Evolutionary conservation across 1,140 invertebrate species (phyloP).

Genomic region (Heliothis subflexa): DNA sequence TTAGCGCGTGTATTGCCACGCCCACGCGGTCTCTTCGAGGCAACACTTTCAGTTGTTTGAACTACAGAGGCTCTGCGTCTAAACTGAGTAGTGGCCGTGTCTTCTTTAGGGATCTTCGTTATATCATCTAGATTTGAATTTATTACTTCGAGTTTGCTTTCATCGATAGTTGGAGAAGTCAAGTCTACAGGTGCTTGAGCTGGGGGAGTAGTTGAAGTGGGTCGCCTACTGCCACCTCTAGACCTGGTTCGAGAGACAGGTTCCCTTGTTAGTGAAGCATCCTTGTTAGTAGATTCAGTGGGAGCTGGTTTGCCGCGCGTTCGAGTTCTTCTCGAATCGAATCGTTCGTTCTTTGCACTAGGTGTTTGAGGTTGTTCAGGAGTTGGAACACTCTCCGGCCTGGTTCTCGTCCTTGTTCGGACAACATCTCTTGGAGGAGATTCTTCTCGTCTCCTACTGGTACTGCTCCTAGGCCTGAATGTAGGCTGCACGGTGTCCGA

Average conservation of each 20-base stretch:
- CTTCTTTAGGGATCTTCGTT: slow-evolving; percentile 63
- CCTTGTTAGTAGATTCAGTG: slow-evolving; percentile 61
- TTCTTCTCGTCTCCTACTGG: slow-evolving; percentile 70
- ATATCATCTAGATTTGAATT: slow-evolving; percentile 64
- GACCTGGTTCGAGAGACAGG: slow-evolving; percentile 61
- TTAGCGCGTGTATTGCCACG: slow-evolving; percentile 69
- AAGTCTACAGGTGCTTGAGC: slow-evolving; percentile 52
- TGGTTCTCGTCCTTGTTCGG: slow-evolving; percentile 64
- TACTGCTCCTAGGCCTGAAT: slow-evolving; percentile 65
- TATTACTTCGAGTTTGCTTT: slow-evolving; percentile 63
- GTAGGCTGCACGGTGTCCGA: slow-evolving; percentile 63
- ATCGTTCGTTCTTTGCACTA: slow-evolving; percentile 68
- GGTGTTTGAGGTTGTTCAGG: slow-evolving; percentile 55
- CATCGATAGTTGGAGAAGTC: slow-evolving; percentile 58
- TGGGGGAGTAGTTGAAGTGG: slow-evolving; percentile 49
- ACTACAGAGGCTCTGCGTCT: slow-evolving; percentile 67
- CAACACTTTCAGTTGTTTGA: slow-evolving; percentile 59
- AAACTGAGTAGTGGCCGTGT: slow-evolving; percentile 63
- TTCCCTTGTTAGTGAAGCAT: slow-evolving; percentile 57
- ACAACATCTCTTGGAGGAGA: slow-evolving; percentile 55
- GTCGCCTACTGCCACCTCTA: slow-evolving; percentile 58
- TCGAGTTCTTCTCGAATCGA: slow-evolving; percentile 76
- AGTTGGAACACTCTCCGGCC: slow-evolving; percentile 54
- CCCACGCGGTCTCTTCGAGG: slow-evolving; percentile 60
- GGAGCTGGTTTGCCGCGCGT: slow-evolving; percentile 63